Percentiles rank a stretch among this genome's conserved stretches.
phyloP scores from a whole-genome alignment of 2,113 vertebrate species.

The Poeciliopsis retropinna region DNA sequence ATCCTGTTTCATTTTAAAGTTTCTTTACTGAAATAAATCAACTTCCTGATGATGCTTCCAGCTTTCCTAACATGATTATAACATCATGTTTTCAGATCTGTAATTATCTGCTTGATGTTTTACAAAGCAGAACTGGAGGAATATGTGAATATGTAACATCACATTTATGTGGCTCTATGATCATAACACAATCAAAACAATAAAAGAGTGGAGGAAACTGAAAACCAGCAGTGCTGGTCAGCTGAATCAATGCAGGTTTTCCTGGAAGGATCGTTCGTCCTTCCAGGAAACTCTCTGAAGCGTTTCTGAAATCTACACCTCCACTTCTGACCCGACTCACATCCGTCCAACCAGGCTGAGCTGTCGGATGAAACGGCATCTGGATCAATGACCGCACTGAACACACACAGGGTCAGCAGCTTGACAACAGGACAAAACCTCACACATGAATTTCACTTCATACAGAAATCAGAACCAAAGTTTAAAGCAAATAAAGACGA shows the following conservation, averaged over 20 bases:
- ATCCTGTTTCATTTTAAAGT: too few relatives aligned
- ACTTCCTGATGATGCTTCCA: too few relatives aligned
- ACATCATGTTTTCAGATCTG: too few relatives aligned
- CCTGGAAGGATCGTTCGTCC: conserved; percentile 26
- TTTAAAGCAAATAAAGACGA: background rate
- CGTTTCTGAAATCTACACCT: conserved; percentile 14
- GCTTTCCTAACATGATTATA: too few relatives aligned
- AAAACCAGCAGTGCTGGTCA: conserved; percentile 34
- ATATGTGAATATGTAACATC: background rate
- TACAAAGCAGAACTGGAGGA: too few relatives aligned
- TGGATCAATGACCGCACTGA: conserved; percentile 10
- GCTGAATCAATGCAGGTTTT: conserved; percentile 35
- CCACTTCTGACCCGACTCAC: conserved; percentile 10
- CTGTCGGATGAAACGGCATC: conserved; percentile 11
- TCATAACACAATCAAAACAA: background rate
- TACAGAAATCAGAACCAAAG: too few relatives aligned
- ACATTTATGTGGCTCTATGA: background rate
- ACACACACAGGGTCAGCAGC: background rate
- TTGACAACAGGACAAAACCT: too few relatives aligned
- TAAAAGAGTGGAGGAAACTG: background rate
- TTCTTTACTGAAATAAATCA: too few relatives aligned
- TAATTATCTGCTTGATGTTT: too few relatives aligned
- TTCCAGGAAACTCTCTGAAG: conserved; percentile 43
- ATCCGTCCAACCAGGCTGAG: conserved; percentile 6
- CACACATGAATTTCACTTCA: too few relatives aligned